Evolutionary conservation across 1,140 invertebrate species (phyloP), one percentile per base, ranked within the genome.

Genomic region (Zaprionus africanus): DNA sequence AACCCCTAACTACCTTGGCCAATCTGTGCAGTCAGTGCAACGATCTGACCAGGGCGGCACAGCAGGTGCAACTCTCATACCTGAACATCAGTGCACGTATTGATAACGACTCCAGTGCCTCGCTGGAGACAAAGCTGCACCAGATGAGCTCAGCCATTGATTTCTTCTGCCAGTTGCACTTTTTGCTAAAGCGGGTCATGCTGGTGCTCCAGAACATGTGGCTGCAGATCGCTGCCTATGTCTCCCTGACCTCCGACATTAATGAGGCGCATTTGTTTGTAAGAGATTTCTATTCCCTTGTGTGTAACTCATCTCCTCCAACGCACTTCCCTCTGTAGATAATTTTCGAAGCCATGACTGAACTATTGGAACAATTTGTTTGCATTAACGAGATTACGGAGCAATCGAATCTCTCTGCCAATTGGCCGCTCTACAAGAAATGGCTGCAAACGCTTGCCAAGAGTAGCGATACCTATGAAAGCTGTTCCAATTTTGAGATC

Each of bases 1-100:
- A 97, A 93, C 94, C 97, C 17, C 93, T 98, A n/a, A 95, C 95
- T 34, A 96, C 97, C 1, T 94, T 98, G 53, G 95, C 95, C n/a
- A 95, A 96, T 43, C 93, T 97, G 0, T 98, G 96, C 92, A 93
- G 95, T 80, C 97, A 98, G 93, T 95, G 97, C 63, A 93, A 95
- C 58, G 80, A 94, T 38, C 92, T 98, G n/a, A 95, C 95, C 91
- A 88, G 93, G 70, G 96, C 97, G 93, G 95, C 96, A 22, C 94
- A 94, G 85, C 93, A 88, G 13, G 28, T 79, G 31, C 85, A 90
- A 12, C 19, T 88, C 9, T 69, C 79, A 0, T 88, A 79, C 17
- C 31, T 76, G 2, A 76, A 67, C 17, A 65, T 46, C 5, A 70
- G 69, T 12, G 60, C 54, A 5, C 81, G 67, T 15, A 24, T 84